phyloP scores from a whole-genome alignment of 1,140 invertebrate genomes.

The Dreissena polymorpha region DNA sequence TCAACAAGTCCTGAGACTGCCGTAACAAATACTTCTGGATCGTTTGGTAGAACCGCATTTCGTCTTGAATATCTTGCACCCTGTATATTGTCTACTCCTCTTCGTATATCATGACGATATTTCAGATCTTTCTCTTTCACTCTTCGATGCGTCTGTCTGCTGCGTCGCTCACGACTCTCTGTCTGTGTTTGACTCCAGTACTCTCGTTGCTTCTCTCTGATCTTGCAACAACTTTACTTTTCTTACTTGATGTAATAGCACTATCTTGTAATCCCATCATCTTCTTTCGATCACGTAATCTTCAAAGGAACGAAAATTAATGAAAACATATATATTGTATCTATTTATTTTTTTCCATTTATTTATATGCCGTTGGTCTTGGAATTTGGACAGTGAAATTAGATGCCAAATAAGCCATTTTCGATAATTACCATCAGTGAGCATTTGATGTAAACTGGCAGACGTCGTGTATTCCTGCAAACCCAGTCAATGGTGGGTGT shows the following conservation, averaged over 20 bases:
- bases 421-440: no score
- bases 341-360: background rate
- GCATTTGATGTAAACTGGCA: background rate
- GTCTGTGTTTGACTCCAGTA: background rate
- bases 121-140: background rate
- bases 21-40: background rate
- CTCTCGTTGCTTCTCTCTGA: background rate
- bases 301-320: background rate
- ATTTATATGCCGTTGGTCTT: background rate
- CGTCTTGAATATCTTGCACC: no score
- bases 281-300: background rate
- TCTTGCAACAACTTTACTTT: background rate
- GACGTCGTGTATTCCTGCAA: background rate
- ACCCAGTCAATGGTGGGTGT: background rate
- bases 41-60: no score
- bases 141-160: background rate
- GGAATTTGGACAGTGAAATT: no score
- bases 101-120: no score
- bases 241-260: background rate
- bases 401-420: no score
- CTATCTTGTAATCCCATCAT: background rate
- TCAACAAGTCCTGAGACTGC: background rate
- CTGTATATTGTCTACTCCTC: no score
- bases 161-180: background rate
- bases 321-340: background rate